phyloP scores from a whole-genome alignment of 2,113 vertebrate species.

The Megaptera novaeangliae region DNA sequence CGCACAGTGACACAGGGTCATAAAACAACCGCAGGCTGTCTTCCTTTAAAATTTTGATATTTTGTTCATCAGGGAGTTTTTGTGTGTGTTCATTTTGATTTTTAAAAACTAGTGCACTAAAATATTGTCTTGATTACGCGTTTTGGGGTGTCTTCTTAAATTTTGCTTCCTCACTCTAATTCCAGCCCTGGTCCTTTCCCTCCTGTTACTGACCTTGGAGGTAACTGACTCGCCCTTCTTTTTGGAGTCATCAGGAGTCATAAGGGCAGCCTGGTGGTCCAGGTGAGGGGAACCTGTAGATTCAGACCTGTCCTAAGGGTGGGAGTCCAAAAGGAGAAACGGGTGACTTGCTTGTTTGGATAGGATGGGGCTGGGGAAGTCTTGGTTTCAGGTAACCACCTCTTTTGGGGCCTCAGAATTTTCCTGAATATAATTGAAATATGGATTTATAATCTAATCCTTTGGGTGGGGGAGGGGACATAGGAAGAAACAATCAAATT shows the following conservation, averaged over 20 bases:
- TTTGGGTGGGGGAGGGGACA: neutral
- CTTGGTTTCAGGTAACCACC: neutral
- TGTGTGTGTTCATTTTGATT: neutral
- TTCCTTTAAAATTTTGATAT: neutral
- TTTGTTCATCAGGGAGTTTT: neutral
- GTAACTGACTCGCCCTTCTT: too few relatives aligned
- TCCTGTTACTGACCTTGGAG: neutral
- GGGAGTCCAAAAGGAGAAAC: neutral
- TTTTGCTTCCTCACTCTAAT: neutral
- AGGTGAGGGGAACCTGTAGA: neutral
- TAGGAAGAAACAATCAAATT: neutral
- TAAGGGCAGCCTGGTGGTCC: neutral
- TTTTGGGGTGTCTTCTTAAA: neutral
- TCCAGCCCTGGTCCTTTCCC: neutral
- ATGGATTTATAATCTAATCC: neutral
- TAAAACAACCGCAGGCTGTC: neutral
- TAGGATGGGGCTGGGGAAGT: neutral
- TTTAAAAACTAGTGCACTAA: neutral
- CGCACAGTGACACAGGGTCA: fast-evolving
- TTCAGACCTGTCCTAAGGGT: neutral
- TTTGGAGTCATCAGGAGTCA: neutral
- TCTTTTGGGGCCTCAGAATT: neutral
- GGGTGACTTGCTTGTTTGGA: neutral
- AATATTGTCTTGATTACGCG: neutral
- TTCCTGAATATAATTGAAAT: neutral